Evolutionary conservation across 2,113 vertebrate genomes (phyloP).

Genomic region (Kobus ellipsiprymnus): DNA sequence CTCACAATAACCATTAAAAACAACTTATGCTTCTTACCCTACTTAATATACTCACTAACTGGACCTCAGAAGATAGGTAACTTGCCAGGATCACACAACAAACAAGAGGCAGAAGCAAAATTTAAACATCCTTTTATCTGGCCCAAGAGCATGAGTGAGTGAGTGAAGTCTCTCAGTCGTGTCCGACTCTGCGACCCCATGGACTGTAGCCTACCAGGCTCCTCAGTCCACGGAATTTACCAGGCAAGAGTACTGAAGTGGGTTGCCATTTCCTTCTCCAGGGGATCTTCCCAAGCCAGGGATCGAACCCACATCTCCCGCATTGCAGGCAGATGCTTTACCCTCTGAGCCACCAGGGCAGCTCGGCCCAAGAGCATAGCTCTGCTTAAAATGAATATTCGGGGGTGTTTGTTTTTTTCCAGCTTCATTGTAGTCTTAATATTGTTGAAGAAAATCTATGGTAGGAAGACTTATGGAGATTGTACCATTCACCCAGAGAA

Average conservation of each 20-base stretch:
- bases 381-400: neutral
- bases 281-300: no score
- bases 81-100: neutral
- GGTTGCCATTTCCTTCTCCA: no score
- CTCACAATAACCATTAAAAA: neutral
- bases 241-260: no score
- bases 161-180: no score
- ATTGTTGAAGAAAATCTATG: neutral
- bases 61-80: neutral
- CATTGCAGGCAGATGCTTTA: no score
- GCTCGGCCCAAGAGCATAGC: neutral
- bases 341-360: no score
- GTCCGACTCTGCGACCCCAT: no score
- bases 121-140: neutral
- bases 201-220: no score
- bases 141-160: neutral
- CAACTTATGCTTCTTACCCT: neutral
- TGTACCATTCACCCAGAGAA: neutral
- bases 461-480: neutral
- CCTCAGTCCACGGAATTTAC: no score
- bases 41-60: neutral
- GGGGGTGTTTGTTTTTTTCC: neutral
- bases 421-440: neutral
- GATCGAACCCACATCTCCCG: no score
- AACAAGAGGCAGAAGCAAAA: neutral